These are phyloP conservation scores for Zootoca vivipara DNA, from an alignment of 2,113 vertebrate species.

Conservation along the genomic window DNA sequence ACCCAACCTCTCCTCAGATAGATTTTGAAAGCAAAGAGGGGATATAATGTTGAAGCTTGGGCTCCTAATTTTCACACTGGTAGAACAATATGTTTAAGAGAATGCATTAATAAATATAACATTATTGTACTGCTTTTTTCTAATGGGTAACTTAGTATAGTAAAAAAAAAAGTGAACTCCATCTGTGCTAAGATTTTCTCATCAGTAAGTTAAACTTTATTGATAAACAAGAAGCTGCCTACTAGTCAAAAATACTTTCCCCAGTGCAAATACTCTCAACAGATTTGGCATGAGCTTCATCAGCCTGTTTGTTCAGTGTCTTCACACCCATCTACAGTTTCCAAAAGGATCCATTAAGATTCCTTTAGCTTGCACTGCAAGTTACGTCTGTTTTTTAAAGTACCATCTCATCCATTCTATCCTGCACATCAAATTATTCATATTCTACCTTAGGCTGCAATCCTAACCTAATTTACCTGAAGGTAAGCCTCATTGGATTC, in stretches of 20 bases:
- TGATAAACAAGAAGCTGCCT: background rate
- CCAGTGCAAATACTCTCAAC: background rate
- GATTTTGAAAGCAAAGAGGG: background rate
- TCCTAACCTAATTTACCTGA: no score
- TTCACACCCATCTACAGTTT: background rate
- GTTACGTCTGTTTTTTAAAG: background rate
- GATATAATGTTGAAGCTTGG: background rate
- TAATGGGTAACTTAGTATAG: no score
- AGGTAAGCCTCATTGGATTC: no score
- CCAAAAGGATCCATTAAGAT: background rate
- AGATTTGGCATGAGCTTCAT: background rate
- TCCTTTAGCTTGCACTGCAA: background rate
- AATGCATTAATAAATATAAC: background rate
- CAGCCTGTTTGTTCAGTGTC: background rate
- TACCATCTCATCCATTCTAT: background rate
- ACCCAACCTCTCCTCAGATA: background rate
- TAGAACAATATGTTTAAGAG: background rate
- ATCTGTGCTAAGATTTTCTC: no score
- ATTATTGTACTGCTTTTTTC: background rate
- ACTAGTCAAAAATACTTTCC: background rate
- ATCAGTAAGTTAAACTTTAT: background rate
- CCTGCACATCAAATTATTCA: background rate
- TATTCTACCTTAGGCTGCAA: background rate
- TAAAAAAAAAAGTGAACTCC: no score
- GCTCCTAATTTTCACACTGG: background rate